Conservation (phyloP, 2,797 vertebrate genomes). For the Tragopan temminckii region DNA sequence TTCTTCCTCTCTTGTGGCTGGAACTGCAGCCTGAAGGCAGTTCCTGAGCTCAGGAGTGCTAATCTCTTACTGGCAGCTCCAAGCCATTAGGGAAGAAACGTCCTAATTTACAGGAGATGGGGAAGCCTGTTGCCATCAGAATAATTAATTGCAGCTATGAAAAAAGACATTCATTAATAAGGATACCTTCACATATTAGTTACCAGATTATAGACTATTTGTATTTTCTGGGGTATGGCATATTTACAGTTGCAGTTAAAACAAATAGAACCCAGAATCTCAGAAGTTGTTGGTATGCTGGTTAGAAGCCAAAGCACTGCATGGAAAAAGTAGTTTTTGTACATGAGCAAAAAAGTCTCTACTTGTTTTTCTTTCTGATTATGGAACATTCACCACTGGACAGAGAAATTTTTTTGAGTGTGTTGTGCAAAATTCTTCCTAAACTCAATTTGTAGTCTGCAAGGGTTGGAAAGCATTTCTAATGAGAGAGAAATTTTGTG, state of each 20-base stretch:
- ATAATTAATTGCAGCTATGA: conserved; percentile 40
- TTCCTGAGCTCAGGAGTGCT: conserved; percentile 27
- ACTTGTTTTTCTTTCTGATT: conserved; percentile 23
- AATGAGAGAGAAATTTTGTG: background rate
- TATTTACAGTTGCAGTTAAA: conserved; percentile 52
- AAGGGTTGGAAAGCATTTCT: background rate
- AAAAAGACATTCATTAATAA: conserved; percentile 42
- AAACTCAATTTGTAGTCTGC: background rate
- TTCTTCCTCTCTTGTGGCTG: background rate
- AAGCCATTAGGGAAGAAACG: conserved; percentile 55
- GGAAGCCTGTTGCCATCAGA: conserved; percentile 14
- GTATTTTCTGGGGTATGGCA: conserved; percentile 18
- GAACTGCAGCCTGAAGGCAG: conserved; percentile 33
- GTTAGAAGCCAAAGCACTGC: background rate
- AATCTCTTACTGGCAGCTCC: conserved; percentile 29
- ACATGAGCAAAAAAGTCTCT: background rate
- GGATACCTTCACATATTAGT: conserved; percentile 30
- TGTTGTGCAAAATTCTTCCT: conserved; percentile 16
- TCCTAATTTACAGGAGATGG: conserved; percentile 45
- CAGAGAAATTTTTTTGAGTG: conserved; percentile 9
- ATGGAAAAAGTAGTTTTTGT: background rate
- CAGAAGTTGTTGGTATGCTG: background rate
- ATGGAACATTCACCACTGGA: background rate
- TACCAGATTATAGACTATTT: conserved; percentile 29
- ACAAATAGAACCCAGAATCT: conserved; percentile 1